phyloP scores from a whole-genome alignment of 2,113 vertebrate genomes.

The Marmota flaviventris region DNA sequence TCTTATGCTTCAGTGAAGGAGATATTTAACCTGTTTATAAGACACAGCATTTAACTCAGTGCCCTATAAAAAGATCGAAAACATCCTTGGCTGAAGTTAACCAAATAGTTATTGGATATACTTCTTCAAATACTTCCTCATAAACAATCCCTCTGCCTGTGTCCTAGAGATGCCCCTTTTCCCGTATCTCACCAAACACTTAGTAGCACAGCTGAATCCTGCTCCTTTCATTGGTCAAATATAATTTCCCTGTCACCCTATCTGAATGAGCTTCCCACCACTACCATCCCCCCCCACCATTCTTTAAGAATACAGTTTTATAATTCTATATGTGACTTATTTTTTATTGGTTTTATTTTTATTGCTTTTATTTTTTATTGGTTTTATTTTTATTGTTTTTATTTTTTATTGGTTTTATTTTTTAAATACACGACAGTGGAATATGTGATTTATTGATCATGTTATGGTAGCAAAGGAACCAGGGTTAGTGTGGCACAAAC shows the following conservation, averaged over 20 bases:
- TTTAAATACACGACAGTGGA: too few species aligned
- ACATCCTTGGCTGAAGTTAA: background rate
- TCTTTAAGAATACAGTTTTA: background rate
- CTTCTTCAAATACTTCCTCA: background rate
- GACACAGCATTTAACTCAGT: background rate
- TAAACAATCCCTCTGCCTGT: background rate
- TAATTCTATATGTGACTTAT: background rate
- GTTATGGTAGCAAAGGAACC: background rate
- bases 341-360: too few species aligned
- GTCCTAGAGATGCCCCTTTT: background rate
- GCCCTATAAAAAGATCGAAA: background rate
- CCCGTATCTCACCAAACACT: background rate
- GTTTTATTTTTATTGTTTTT: too few species aligned
- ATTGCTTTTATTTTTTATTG: too few species aligned
- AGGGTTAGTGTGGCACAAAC: background rate
- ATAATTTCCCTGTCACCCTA: accelerated
- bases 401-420: too few species aligned
- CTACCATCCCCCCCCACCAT: too few species aligned
- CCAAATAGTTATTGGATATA: background rate
- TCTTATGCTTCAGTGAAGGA: background rate
- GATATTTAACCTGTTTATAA: background rate
- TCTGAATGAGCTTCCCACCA: background rate
- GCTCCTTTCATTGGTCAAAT: background rate
- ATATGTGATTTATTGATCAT: background rate
- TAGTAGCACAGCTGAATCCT: background rate